Percentiles rank a stretch among this genome's conserved stretches.
Evolutionary conservation across 2,888 invertebrate species (phyloP).

Genomic region (Lasiommata megera): DNA sequence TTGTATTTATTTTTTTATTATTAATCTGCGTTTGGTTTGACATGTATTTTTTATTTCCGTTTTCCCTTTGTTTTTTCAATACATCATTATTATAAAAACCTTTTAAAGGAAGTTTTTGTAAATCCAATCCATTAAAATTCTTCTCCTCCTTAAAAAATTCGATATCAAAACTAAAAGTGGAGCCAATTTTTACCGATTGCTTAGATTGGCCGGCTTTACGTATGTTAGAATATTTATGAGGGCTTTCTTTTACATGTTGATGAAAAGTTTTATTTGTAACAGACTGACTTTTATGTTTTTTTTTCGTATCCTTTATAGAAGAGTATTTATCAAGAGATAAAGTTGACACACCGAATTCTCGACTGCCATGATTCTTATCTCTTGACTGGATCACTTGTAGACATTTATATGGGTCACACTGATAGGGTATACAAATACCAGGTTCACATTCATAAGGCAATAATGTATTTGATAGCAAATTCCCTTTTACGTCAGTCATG

Average conservation of each 20-base stretch:
- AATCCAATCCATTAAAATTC: too few relatives aligned
- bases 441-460: too few relatives aligned
- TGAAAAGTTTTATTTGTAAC: conserved; percentile 10
- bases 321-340: conserved; percentile 27
- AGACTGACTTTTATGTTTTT: conserved; percentile 30
- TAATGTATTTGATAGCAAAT: conserved; percentile 24
- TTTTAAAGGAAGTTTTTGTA: too few relatives aligned
- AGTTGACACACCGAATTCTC: conserved; percentile 27
- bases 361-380: conserved; percentile 30
- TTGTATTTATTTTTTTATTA: neutral
- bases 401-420: too few relatives aligned
- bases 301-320: conserved; percentile 29
- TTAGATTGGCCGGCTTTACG: conserved; percentile 1
- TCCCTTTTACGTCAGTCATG: too few relatives aligned
- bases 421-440: too few relatives aligned
- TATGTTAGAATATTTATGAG: conserved; percentile 1
- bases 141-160: conserved; percentile 35
- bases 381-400: too few relatives aligned
- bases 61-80: neutral
- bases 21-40: neutral
- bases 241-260: too few relatives aligned
- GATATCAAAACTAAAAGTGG: conserved; percentile 36
- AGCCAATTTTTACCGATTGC: conserved; percentile 34
- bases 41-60: neutral
- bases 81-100: neutral